Evolutionary conservation across 2,797 vertebrate species (phyloP).

Genomic region (Enteromius anoplus): DNA sequence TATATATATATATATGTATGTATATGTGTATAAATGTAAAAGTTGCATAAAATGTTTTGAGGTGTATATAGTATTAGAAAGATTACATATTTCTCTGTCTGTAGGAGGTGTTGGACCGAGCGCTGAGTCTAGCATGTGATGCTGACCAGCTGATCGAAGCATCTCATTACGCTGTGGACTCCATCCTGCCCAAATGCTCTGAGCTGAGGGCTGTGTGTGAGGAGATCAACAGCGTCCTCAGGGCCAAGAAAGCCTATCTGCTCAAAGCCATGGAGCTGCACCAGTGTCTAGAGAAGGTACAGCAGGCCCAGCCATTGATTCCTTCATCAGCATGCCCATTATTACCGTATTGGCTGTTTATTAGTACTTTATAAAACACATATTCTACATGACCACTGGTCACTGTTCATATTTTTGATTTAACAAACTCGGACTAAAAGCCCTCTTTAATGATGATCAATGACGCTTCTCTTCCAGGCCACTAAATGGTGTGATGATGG

Average conservation of each 20-base stretch:
- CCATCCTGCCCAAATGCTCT: slow-evolving; percentile 90
- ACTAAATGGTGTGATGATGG: slow-evolving; percentile 94
- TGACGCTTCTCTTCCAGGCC: slow-evolving; percentile 73
- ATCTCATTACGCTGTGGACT: slow-evolving; percentile 94
- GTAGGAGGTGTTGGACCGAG: slow-evolving; percentile 83
- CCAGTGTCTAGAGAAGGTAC: slow-evolving; percentile 82
- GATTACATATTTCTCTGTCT: background rate
- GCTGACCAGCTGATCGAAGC: slow-evolving; percentile 85
- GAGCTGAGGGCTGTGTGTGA: slow-evolving; percentile 84
- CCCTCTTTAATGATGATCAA: background rate
- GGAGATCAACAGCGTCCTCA: slow-evolving; percentile 71
- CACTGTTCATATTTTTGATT: background rate
- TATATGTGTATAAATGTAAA: background rate
- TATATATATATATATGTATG: no score
- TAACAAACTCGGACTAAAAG: background rate
- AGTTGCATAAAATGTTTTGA: background rate
- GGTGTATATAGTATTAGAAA: background rate
- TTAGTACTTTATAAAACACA: background rate
- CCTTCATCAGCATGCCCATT: background rate
- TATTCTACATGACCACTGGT: background rate
- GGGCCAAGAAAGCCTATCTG: slow-evolving; percentile 80
- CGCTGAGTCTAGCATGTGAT: slow-evolving; percentile 78
- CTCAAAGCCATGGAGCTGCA: slow-evolving; percentile 90
- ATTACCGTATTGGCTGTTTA: background rate
- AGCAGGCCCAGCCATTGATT: slow-evolving; percentile 60